Evolutionary conservation across 2,888 invertebrate species (phyloP), one percentile per base, ranked within the genome.

Genomic region (Cerastoderma edule): DNA sequence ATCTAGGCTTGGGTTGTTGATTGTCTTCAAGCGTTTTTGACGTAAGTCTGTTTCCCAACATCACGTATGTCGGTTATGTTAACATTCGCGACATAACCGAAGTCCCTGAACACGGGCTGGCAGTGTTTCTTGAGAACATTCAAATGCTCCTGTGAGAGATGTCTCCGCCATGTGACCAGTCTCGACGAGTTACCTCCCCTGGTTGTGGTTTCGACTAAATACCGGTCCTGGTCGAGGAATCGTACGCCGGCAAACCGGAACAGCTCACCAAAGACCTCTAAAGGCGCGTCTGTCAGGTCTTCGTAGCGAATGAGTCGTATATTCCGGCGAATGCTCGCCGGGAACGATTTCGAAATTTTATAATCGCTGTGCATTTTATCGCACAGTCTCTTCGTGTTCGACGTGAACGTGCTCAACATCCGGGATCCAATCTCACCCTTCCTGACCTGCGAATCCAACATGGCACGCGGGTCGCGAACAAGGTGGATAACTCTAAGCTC

Each of bases 381-480:
- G 32, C 81, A 81, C 65, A 81, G 69, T 16, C 46, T n/a, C n/a
- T 50, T n/a, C 19, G 66, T 57, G 24, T 72, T 63, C 6, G 24
- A 24, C 1, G 32, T 28, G 46, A 78, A 75, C 0, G 19, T 28
- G 8, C 24, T 35, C 24, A 67, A 53, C 16, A 19, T 24, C 3
- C 48, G 39, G 1, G 78, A 56, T 8, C 60, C 65, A 50, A 67
- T 75, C 32, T 81, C 78, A n/a, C 64, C 57, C 48, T 78, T 78
- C 16, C 78, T 32, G 1, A 71, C 70, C 54, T 81, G 81, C 8
- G 81, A 81, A 48, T 81, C 78, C n/a, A 81, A 32, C 81, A 81
- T 81, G 0, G 81, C 81, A 1, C 81, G 66, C 1, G 81, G 81
- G 53, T 81, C 81, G 16, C 81, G 66, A 4, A 78, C 33, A 5